Evolutionary conservation across 1,140 invertebrate genomes (phyloP).

Genomic region (Cryptotermes secundus): DNA sequence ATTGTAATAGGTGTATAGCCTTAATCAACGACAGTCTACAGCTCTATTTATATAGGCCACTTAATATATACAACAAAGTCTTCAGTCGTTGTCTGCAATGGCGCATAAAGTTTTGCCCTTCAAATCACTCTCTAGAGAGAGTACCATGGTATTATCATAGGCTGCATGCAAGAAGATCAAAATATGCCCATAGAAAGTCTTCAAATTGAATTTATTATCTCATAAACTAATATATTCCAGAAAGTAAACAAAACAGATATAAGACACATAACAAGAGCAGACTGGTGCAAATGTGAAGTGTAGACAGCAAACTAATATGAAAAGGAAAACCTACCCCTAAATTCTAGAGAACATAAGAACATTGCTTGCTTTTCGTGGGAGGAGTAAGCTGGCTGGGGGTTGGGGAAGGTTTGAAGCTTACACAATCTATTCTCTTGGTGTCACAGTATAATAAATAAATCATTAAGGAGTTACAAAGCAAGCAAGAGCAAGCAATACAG

Average conservation of each 20-base stretch:
- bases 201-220: slow-evolving; percentile 17
- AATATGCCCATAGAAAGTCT: neutral
- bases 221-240: slow-evolving; percentile 18
- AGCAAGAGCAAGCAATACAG: slow-evolving; percentile 15
- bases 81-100: neutral
- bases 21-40: neutral
- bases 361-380: neutral
- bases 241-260: neutral
- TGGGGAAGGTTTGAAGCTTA: slow-evolving; percentile 8
- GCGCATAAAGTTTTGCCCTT: slow-evolving; percentile 3
- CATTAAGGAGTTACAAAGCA: slow-evolving; percentile 9
- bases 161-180: neutral
- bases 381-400: neutral
- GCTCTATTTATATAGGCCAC: neutral
- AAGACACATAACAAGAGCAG: neutral
- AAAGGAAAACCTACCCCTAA: slow-evolving; percentile 10
- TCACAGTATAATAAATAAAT: slow-evolving; percentile 19
- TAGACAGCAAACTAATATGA: slow-evolving; percentile 14
- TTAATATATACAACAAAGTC: neutral
- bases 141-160: neutral
- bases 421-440: slow-evolving; percentile 11
- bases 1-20: neutral
- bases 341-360: slow-evolving; percentile 1
- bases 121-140: slow-evolving; percentile 12
- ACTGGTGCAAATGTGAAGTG: slow-evolving; percentile 11